A percentile compares a stretch with the other conserved stretches of the same genome.
phyloP scores from a whole-genome alignment of 2,797 vertebrate genomes.

The Dipus sagitta region DNA sequence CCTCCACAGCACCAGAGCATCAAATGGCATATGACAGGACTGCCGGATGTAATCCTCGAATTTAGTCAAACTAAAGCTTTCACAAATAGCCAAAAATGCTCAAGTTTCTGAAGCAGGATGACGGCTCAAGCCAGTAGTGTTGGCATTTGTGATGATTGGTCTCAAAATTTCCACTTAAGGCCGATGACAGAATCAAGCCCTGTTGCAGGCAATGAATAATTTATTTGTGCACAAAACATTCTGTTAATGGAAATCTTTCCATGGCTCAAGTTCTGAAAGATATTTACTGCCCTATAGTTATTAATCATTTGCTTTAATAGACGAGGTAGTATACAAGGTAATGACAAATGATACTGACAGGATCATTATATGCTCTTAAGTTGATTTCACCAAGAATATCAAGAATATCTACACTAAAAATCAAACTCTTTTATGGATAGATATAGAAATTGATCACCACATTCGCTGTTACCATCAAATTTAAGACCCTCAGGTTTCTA shows the following conservation, averaged over 20 bases:
- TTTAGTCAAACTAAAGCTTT: conserved; percentile 66
- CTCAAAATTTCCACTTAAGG: conserved; percentile 77
- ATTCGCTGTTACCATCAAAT: conserved; percentile 36
- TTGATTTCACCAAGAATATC: conserved; percentile 75
- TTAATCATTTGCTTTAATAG: conserved; percentile 81
- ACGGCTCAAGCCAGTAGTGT: conserved; percentile 64
- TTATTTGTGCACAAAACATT: conserved; percentile 78
- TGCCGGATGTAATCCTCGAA: conserved; percentile 71
- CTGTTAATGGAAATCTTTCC: conserved; percentile 82
- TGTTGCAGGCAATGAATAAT: conserved; percentile 76
- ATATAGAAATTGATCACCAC: conserved; percentile 11
- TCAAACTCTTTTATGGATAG: conserved; percentile 58
- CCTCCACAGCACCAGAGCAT: conserved; percentile 37
- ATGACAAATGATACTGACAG: conserved; percentile 71
- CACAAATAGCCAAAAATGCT: conserved; percentile 67
- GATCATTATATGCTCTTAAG: conserved; percentile 70
- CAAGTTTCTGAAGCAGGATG: conserved; percentile 66
- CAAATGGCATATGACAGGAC: conserved; percentile 64
- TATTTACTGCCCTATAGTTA: conserved; percentile 74
- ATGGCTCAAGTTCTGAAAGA: conserved; percentile 68
- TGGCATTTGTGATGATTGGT: conserved; percentile 71
- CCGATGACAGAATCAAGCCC: conserved; percentile 81
- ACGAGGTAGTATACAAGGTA: background rate
- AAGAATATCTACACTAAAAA: conserved; percentile 81
- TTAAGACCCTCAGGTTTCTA: conserved; percentile 62